Conservation (phyloP, 2,113 vertebrate genomes). For the Crotalus tigris region DNA sequence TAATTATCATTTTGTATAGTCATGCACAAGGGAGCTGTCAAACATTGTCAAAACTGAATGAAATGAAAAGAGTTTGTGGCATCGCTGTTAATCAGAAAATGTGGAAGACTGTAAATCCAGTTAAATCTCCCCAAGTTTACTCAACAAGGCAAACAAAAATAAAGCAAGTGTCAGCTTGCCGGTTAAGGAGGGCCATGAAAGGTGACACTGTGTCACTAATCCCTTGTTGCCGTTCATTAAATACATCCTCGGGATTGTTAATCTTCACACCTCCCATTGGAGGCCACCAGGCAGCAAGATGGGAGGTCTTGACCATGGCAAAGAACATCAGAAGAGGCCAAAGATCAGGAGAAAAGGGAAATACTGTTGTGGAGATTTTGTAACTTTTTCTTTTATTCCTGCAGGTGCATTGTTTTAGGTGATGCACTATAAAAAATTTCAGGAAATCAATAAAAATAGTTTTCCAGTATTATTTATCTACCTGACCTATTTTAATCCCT, state of each 20-base stretch:
- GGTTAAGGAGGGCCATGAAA: constrained; percentile 65
- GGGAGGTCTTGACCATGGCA: constrained; percentile 72
- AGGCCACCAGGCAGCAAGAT: constrained; percentile 62
- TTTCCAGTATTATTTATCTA: not conserved
- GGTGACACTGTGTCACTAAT: constrained; percentile 69
- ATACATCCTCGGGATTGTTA: constrained; percentile 68
- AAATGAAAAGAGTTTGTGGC: constrained; percentile 38
- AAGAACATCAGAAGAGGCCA: constrained; percentile 63
- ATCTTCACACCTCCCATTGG: constrained; percentile 73
- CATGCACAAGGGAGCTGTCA: not conserved
- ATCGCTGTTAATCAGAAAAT: constrained; percentile 37
- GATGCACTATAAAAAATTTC: not conserved
- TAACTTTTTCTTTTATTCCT: not conserved
- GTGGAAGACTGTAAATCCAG: constrained; percentile 59
- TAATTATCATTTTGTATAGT: not conserved
- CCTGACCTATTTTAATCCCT: not conserved
- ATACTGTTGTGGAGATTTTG: constrained; percentile 20
- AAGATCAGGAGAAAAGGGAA: constrained; percentile 55
- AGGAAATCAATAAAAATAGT: not conserved
- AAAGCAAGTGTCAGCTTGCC: constrained; percentile 67
- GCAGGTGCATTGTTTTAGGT: not conserved
- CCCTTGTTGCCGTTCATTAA: constrained; percentile 74
- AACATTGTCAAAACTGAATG: constrained; percentile 20
- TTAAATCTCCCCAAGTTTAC: constrained; percentile 65
- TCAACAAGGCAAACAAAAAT: constrained; percentile 74